Evolutionary conservation across 2,113 vertebrate genomes (phyloP).

Genomic region (Chaetodon auriga): DNA sequence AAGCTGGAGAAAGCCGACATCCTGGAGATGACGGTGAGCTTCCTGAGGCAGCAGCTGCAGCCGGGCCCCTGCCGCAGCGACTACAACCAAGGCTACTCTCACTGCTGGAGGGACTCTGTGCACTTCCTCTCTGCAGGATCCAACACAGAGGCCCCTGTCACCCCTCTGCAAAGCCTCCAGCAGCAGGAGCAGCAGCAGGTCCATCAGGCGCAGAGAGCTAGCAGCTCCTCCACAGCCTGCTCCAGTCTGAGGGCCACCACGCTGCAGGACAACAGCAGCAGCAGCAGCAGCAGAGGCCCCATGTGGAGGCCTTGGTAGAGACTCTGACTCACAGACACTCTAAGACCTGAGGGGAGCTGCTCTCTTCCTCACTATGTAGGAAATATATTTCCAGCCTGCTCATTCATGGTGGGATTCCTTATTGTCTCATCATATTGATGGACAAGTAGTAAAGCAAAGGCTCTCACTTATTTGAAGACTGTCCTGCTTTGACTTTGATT

Average conservation of each 20-base stretch:
- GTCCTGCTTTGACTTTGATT: constrained; percentile 64
- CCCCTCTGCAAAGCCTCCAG: constrained; percentile 64
- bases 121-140: constrained; percentile 84
- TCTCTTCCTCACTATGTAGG: constrained; percentile 23
- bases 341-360: constrained; percentile 33
- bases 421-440: constrained; percentile 85
- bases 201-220: constrained; percentile 51
- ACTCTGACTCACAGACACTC: constrained; percentile 33
- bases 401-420: neutral
- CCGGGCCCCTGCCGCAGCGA: constrained; percentile 72
- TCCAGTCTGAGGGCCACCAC: constrained; percentile 48
- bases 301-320: constrained; percentile 93
- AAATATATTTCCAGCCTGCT: constrained; percentile 23
- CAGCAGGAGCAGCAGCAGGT: constrained; percentile 57
- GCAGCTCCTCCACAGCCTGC: constrained; percentile 51
- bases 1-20: constrained; percentile 92
- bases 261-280: constrained; percentile 72
- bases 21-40: constrained; percentile 91
- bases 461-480: constrained; percentile 63
- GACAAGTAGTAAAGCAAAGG: constrained; percentile 66
- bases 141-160: constrained; percentile 61
- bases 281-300: constrained; percentile 69
- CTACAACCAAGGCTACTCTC: constrained; percentile 84
- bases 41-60: constrained; percentile 85
- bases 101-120: constrained; percentile 86